Conservation (phyloP, 2,888 invertebrate genomes). For the Drosophila algonquin region DNA sequence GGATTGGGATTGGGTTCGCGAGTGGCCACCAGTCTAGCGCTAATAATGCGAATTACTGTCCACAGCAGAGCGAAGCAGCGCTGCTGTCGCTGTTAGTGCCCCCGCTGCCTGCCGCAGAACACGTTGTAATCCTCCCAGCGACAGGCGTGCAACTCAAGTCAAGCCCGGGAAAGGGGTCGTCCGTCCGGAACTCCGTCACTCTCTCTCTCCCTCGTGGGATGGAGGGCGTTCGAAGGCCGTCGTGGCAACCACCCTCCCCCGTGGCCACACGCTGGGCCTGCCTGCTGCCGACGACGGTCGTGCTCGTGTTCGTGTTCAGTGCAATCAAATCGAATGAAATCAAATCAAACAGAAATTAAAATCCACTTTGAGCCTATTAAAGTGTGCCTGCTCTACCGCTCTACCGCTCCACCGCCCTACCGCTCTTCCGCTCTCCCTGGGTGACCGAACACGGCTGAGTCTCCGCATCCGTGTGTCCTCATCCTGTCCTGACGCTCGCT, state of each 20-base stretch:
- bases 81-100: conserved; percentile 6
- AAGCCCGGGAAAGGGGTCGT: conserved; percentile 21
- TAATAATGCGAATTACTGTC: conserved; percentile 78
- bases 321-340: conserved; percentile 79
- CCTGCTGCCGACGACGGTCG: conserved; percentile 3
- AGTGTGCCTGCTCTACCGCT: conserved; percentile 56
- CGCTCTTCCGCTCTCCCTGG: conserved; percentile 11
- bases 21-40: conserved; percentile 63
- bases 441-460: conserved; percentile 22
- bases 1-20: conserved; percentile 35
- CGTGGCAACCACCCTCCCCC: conserved; percentile 49
- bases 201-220: conserved; percentile 20
- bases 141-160: conserved; percentile 12
- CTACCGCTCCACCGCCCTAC: too few relatives aligned
- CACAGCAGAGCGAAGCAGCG: conserved; percentile 53
- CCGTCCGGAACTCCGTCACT: neutral
- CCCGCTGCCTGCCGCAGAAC: conserved; percentile 25
- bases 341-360: conserved; percentile 81
- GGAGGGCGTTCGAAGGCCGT: conserved; percentile 19
- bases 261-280: conserved; percentile 58
- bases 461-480: conserved; percentile 14
- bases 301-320: conserved; percentile 52
- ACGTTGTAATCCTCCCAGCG: conserved; percentile 58
- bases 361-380: conserved; percentile 83
- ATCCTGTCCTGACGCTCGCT: conserved; percentile 1